Base-by-base conservation (phyloP, 2,888 invertebrate genomes). In the Halocaridina rubra region DNA sequence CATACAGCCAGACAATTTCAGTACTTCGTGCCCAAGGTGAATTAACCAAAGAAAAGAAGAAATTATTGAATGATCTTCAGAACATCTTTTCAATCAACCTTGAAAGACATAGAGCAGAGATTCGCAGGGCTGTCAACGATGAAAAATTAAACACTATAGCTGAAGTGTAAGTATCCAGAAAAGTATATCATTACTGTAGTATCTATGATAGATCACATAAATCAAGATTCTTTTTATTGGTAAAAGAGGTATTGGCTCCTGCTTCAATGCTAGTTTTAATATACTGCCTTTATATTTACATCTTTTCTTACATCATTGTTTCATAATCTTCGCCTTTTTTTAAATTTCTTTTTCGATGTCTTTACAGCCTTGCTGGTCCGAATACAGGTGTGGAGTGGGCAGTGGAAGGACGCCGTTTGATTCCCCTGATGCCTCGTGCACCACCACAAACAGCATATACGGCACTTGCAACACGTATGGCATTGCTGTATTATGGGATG, bases 1-100 rank as follows among this genome's bases (percentile, higher is more conserved):
- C 97, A 89, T 98, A 97, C 93, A 95, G 96, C 90, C 94, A 95
- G 91, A 93, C 97, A 91, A 94, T 98, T 86, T 95, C 96, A 90
- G 97, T 96, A 89, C 94, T 98, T 91, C 94, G 98, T 92, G 97
- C 97, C 90, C 97, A 97, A 92, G 98, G 98, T 89, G 94, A 95
- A 90, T 93, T 97, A 86, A 95, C 94, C 90, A 94, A 94, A 90
- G 95, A 95, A 90, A 97, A 97, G 93, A 94, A 94, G 90, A 95
- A 94, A 91, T 92, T 97, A 90, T 92, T 98, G 78, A 95, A 95
- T 91, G 96, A 97, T 90, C 93, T 97, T 89, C 95, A 96, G 90
- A 93, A 93, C 91, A 93, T 94, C 90, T 93, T 95, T 91, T 96
- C 96, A 92, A 97, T 98, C 91, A 95, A 96, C 87, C 94, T 94